Conservation (phyloP, 1,140 invertebrate species). For the Orius laevigatus region DNA sequence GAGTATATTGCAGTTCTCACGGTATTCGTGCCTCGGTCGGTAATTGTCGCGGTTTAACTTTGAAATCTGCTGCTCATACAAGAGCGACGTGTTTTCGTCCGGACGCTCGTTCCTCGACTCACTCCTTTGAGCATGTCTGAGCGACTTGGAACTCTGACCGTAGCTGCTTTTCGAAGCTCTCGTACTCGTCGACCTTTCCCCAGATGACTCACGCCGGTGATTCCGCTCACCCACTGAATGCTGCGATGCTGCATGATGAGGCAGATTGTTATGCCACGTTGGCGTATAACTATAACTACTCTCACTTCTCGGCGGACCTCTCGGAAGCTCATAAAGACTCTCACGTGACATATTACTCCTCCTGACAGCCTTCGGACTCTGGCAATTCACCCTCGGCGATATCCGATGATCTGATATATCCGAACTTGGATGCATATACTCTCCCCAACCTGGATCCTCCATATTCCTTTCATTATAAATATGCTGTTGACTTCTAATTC, state of each 20-base stretch:
- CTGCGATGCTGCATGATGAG: conserved; percentile 12
- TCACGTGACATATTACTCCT: conserved; percentile 14
- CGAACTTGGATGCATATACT: conserved; percentile 10
- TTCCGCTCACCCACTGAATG: conserved; percentile 9
- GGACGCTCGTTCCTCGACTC: conserved; percentile 7
- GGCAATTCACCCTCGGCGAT: conserved; percentile 9
- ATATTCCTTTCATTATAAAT: conserved; percentile 9
- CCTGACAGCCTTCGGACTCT: conserved; percentile 15
- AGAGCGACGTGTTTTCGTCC: conserved; percentile 13
- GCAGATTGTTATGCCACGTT: conserved; percentile 12
- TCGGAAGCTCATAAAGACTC: conserved; percentile 12
- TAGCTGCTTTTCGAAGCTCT: conserved; percentile 7
- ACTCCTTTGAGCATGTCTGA: neutral
- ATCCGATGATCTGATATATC: conserved; percentile 5
- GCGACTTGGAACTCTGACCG: conserved; percentile 5
- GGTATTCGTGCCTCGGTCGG: conserved; percentile 3
- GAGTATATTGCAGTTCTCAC: conserved; percentile 5
- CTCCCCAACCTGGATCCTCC: conserved; percentile 6
- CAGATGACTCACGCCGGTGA: conserved; percentile 14
- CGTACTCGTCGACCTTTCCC: conserved; percentile 11
- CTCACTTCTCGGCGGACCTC: conserved; percentile 6
- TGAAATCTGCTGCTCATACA: conserved; percentile 13
- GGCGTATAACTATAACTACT: conserved; percentile 16
- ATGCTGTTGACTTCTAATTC: conserved; percentile 13
- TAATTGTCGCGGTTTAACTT: conserved; percentile 5